Evolutionary conservation across 92 coral and sea anemone species (phyloP), one percentile per base, ranked within the genome.

Genomic region (Desmophyllum pertusum): DNA sequence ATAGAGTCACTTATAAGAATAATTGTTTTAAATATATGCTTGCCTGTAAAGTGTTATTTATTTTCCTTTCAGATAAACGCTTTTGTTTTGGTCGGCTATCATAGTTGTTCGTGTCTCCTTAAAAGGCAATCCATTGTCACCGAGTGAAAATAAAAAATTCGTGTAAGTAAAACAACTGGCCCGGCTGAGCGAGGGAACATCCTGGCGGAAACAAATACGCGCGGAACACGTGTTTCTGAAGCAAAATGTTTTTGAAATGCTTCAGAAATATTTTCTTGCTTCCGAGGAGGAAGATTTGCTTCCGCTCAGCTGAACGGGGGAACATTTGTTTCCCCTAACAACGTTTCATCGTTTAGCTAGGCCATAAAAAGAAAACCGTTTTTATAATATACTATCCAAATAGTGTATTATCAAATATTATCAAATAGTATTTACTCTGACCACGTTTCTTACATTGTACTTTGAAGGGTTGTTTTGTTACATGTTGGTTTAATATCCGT

Each of bases 31-130:
- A n/a, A n/a, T n/a, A n/a, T n/a, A n/a, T n/a, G n/a, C n/a, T n/a
- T n/a, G n/a, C n/a, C n/a, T n/a, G n/a, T n/a, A n/a, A n/a, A n/a
- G n/a, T n/a, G n/a, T 0, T 48, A 13, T 48, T 48, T 17, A 31
- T 18, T n/a, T 13, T 40, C 17, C 25, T 37, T 71, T 30, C 40
- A 82, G 86, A 61, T 82, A 30, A 82, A 82, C 52, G 42, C 31
- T 55, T 35, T 76, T 21, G 86, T 82, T 55, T 61, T 82, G 86
- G 63, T 82, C 30, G n/a, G 71, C 86, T 55, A 75, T 82, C n/a
- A 57, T 73, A 10, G 69, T 46, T 73, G 86, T 82, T 41, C 86
- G 86, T 9, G 59, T 82, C 17, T 71, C 86, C 43, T 23, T 82
- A 37, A 82, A 82, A 55, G 86, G 72, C 5, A 72, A 82, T 82